Base-by-base conservation (phyloP, 2,888 invertebrate species). In the Girardia tigrina region DNA sequence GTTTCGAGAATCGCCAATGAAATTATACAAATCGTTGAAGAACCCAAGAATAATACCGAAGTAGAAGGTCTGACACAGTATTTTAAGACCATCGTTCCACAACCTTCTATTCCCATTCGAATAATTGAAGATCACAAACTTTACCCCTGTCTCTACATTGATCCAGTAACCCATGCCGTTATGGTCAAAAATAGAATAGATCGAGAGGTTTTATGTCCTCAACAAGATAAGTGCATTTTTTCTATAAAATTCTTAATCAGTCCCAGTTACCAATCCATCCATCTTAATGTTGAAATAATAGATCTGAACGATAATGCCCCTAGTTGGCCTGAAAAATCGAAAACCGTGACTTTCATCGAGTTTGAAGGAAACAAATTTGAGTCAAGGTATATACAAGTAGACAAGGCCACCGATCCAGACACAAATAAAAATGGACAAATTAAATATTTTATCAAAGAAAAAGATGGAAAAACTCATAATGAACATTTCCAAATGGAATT, bases 221-320 rank as follows among this genome's bases (percentile, higher is more conserved):
- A 74, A 6, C 69, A 6, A 56, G 20, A 2, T 8, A 56, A 26
- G 6, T 26, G 28, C 27, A 6, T 6, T 6, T 16, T 72, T n/a
- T 12, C 23, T 6, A 6, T 56, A 12, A 56, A n/a, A 56, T 56
- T 56, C 23, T 16, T 56, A 6, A 56, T 56, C n/a, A 56, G 56
- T 56, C 56, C 56, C 56, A 56, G 56, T 56, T 56, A 8, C 23
- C 8, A 12, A 56, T 56, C 56, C 6, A 56, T 12, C 4, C 23
- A n/a, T 12, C 23, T 56, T n/a, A 56, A 56, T 16, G 56, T 56
- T 12, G 56, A 56, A 56, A 56, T 56, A 56, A 6, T 56, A 4
- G 56, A 56, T n/a, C 42, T 74, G 8, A 74, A 74, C 69, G 74
- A 74, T 20, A 74, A 74, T 28, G 2, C 74, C 2, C 74, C 74